Conservation (phyloP, 1,140 invertebrate species). For the Diorhabda sublineata region DNA sequence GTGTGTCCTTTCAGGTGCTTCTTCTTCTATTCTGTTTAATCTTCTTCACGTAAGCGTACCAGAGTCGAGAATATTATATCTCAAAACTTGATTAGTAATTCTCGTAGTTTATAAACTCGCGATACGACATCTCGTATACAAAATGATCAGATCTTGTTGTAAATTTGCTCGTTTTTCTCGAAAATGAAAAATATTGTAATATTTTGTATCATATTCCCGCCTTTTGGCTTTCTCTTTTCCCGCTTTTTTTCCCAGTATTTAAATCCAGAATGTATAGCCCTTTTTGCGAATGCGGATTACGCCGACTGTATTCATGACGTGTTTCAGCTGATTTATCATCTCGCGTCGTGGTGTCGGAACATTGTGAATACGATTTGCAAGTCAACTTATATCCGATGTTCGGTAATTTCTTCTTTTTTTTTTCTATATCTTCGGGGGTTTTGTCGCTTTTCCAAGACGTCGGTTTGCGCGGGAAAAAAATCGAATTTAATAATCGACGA, state of each 20-base stretch:
- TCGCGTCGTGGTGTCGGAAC: neutral
- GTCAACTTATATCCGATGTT: slow-evolving; percentile 6
- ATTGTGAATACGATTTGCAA: slow-evolving; percentile 13
- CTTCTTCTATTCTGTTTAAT: too few relatives aligned
- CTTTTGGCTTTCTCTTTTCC: neutral
- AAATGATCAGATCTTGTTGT: too few relatives aligned
- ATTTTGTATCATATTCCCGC: neutral
- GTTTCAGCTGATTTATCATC: slow-evolving; percentile 14
- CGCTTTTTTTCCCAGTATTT: neutral
- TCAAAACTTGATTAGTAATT: too few relatives aligned
- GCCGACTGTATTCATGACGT: slow-evolving; percentile 11
- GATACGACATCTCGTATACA: too few relatives aligned
- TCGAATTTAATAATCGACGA: too few relatives aligned
- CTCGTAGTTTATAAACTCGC: too few relatives aligned
- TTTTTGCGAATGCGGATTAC: slow-evolving; percentile 11
- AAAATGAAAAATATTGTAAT: too few relatives aligned
- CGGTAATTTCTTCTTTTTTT: neutral
- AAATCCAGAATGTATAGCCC: slow-evolving; percentile 10
- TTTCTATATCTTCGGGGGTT: neutral
- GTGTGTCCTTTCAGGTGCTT: too few relatives aligned
- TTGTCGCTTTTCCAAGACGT: slow-evolving; percentile 1
- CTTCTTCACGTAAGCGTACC: too few relatives aligned
- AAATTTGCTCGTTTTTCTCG: too few relatives aligned
- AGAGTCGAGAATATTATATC: too few relatives aligned
- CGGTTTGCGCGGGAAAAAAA: too few relatives aligned